phyloP scores from a whole-genome alignment of 2,113 vertebrate species.

The Albula goreensis region DNA sequence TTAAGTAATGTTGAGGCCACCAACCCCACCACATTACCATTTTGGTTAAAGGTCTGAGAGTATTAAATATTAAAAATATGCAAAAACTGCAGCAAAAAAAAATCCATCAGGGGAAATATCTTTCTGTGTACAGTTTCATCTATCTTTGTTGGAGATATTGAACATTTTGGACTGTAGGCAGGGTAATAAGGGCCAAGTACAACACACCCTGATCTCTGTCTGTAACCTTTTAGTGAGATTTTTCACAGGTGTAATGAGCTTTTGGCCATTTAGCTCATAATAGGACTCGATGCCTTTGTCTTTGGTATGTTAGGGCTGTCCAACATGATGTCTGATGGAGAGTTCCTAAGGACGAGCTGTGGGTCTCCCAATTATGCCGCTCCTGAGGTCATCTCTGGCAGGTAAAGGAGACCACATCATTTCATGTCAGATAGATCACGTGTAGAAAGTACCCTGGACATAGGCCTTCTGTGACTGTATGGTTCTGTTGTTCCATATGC shows the following conservation, averaged over 20 bases:
- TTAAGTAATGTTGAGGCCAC: too few species aligned
- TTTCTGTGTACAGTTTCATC: too few species aligned
- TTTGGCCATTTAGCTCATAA: neutral
- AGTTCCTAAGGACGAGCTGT: constrained; percentile 95
- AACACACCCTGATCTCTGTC: neutral
- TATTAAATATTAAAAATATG: too few species aligned
- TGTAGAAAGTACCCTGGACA: neutral
- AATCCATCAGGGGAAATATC: too few species aligned
- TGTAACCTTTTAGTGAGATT: neutral
- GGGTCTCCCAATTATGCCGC: constrained; percentile 98
- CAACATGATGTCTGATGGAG: constrained; percentile 99
- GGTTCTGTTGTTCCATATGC: neutral
- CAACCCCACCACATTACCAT: too few species aligned
- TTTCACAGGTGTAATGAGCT: neutral
- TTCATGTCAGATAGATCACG: neutral
- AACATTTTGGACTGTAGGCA: neutral
- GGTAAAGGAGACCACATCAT: constrained; percentile 66
- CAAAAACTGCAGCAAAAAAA: too few species aligned
- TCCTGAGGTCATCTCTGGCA: constrained; percentile 98
- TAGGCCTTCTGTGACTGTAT: neutral
- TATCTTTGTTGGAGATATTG: too few species aligned
- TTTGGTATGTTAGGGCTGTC: constrained; percentile 81
- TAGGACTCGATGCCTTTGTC: neutral
- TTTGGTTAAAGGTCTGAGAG: too few species aligned
- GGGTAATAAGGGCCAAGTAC: neutral